A percentile compares a stretch with the other conserved stretches of the same genome.
phyloP scores from a whole-genome alignment of 2,797 vertebrate genomes.

The Cetoscarus ocellatus region DNA sequence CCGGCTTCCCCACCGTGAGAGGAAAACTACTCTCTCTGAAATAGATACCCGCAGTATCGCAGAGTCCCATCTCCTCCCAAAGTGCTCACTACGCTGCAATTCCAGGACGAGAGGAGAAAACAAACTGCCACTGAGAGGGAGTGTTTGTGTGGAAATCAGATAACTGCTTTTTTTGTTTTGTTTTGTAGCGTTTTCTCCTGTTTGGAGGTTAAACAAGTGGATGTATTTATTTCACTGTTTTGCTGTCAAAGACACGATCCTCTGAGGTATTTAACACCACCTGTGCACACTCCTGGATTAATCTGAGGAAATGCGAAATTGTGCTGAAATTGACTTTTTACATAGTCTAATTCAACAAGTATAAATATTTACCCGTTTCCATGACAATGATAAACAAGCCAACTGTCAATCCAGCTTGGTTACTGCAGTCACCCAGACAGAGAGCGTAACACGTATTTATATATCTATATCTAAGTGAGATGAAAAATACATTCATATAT shows the following conservation, averaged over 20 bases:
- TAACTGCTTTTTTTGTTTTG: constrained; percentile 55
- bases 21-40: constrained; percentile 71
- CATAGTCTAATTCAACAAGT: too few species aligned
- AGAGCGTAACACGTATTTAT: too few species aligned
- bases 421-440: too few species aligned
- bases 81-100: constrained; percentile 69
- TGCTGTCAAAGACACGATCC: constrained; percentile 7
- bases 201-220: constrained; percentile 64
- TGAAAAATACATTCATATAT: too few species aligned
- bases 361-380: too few species aligned
- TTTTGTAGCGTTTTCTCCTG: constrained; percentile 32
- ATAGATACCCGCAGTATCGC: constrained; percentile 72
- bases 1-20: constrained; percentile 64
- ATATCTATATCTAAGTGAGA: too few species aligned
- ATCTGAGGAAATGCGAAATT: not conserved
- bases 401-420: too few species aligned
- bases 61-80: constrained; percentile 59
- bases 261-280: constrained; percentile 14
- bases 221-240: constrained; percentile 36
- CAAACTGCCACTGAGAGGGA: constrained; percentile 61
- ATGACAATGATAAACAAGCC: too few species aligned
- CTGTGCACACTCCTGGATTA: not conserved
- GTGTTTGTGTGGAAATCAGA: constrained; percentile 51
- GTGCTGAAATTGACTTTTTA: too few species aligned
- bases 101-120: constrained; percentile 56